Percentiles rank a stretch among this genome's conserved stretches.
Conservation (phyloP, 2,113 vertebrate genomes). For the Rana temporaria region DNA sequence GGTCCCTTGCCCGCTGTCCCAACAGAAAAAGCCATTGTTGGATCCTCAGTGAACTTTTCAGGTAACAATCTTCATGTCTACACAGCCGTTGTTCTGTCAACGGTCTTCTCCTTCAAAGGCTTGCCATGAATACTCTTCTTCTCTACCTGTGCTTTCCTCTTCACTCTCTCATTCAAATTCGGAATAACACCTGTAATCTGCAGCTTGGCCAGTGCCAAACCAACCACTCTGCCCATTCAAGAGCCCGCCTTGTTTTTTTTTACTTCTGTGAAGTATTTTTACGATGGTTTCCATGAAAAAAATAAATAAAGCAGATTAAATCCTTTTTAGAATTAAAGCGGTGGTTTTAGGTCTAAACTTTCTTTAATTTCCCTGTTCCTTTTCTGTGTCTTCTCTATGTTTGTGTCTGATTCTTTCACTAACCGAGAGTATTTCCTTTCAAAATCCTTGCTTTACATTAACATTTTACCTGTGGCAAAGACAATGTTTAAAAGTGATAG, state of each 20-base stretch:
- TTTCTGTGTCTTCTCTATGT: conserved; percentile 38
- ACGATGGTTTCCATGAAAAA: conserved; percentile 77
- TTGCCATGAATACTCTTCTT: conserved; percentile 56
- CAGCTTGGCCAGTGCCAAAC: conserved; percentile 65
- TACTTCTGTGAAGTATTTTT: conserved; percentile 87
- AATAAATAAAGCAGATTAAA: conserved; percentile 69
- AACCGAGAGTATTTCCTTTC: too few relatives aligned
- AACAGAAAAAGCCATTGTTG: conserved; percentile 70
- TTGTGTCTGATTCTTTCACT: conserved; percentile 25
- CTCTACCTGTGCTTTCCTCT: conserved; percentile 61
- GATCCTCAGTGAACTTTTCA: conserved; percentile 57
- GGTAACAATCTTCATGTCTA: conserved; percentile 67
- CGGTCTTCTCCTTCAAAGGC: conserved; percentile 56
- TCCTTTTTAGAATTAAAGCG: conserved; percentile 66
- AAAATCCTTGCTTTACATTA: too few relatives aligned
- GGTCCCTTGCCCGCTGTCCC: conserved; percentile 66
- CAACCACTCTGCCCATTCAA: conserved; percentile 61
- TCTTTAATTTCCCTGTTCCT: conserved; percentile 51
- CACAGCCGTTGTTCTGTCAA: conserved; percentile 47
- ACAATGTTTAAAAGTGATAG: too few relatives aligned
- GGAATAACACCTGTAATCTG: conserved; percentile 63
- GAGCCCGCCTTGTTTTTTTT: conserved; percentile 64
- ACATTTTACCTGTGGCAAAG: too few relatives aligned
- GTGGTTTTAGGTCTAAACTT: conserved; percentile 61
- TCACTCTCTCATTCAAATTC: conserved; percentile 54